Base-by-base conservation (phyloP, 2,888 invertebrate genomes). In the Melitaea athalia region DNA sequence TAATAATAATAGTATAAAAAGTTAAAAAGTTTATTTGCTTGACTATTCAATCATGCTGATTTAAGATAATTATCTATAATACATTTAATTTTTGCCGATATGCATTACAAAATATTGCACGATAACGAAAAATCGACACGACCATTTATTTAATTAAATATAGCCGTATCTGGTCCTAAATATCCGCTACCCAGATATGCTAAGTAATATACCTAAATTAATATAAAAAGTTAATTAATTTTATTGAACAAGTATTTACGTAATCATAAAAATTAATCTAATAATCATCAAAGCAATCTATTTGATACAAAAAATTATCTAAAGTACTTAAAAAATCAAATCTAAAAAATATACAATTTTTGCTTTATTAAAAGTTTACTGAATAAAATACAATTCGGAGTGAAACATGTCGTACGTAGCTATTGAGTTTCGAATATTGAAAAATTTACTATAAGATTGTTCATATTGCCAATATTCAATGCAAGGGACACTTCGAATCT, bases 371-470 rank as follows among this genome's bases (percentile, higher is more conserved):
- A 42, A n/a, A 57, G 57, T 57, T 57, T 15, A 57, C 5, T 15
- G 57, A 57, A 57, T 15, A 57, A 57, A 57, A 57, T 57, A 42
- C 42, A 49, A 24, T 59, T 47, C 15, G 53, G 33, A 45, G 17
- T 47, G 31, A 53, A 60, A 63, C 53, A 55, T 60, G 49, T 17
- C n/a, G 31, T 38, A 38, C 57, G 38, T 8, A 8, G 60, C 59
- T 63, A 60, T 55, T 33, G 15, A 64, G 49, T 64, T 64, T 64
- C 49, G 43, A 38, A 57, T 69, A 65, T 65, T 69, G 68, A 64
- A 62, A 69, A 68, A 66, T 71, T 71, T 63, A 63, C 55, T 61
- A 45, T 60, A 50, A 65, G 67, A 70, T 50, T 66, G 65, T 68
- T 65, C 66, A 52, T 57, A 68, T 60, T 57, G 66, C 42, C 66